Evolutionary conservation across 2,888 invertebrate species (phyloP).

Genomic region (Pinctada fucata): DNA sequence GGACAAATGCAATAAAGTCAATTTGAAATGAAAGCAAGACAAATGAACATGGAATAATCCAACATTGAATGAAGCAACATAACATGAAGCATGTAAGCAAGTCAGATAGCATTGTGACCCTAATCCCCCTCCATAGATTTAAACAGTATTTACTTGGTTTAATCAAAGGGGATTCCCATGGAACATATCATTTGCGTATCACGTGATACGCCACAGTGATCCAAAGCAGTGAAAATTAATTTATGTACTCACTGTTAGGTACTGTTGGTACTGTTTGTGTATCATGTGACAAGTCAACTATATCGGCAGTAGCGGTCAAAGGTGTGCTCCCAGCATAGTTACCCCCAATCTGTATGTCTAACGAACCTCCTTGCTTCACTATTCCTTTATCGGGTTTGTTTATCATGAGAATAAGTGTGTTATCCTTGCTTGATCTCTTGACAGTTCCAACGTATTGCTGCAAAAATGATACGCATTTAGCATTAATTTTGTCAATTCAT

Average conservation of each 20-base stretch:
- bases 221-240: background rate
- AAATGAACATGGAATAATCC: too few relatives aligned
- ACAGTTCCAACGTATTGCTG: slow-evolving; percentile 30
- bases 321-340: slow-evolving; percentile 47
- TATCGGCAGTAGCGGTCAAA: slow-evolving; percentile 51
- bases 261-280: slow-evolving; percentile 52
- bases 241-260: slow-evolving; percentile 23
- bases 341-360: slow-evolving; percentile 54
- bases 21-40: too few relatives aligned
- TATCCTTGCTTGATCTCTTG: slow-evolving; percentile 17
- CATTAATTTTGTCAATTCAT: too few relatives aligned
- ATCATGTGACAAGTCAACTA: slow-evolving; percentile 54
- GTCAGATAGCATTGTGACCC: too few relatives aligned
- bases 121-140: too few relatives aligned
- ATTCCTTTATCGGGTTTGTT: slow-evolving; percentile 49
- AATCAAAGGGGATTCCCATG: too few relatives aligned
- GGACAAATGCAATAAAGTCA: too few relatives aligned
- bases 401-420: slow-evolving; percentile 26
- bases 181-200: too few relatives aligned
- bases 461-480: background rate
- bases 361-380: slow-evolving; percentile 45
- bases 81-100: too few relatives aligned
- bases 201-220: too few relatives aligned
- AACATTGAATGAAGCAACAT: too few relatives aligned
- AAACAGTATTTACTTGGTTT: too few relatives aligned